Base-by-base conservation (phyloP, 2,888 invertebrate species). In the Yponomeuta sedellus region DNA sequence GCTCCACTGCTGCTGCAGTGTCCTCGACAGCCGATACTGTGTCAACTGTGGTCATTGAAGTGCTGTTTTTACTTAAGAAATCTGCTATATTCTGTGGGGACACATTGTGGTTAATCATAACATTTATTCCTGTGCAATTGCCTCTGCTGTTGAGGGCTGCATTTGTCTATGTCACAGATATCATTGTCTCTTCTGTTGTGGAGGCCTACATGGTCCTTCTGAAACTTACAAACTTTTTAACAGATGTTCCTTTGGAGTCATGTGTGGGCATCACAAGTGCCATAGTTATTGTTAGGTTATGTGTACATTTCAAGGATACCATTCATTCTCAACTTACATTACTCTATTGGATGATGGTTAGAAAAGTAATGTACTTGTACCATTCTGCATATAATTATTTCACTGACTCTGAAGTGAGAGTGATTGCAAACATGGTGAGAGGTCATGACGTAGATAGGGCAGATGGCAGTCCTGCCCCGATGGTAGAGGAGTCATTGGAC, bases 191-290 rank as follows among this genome's bases (percentile, higher is more conserved):
- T 62, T 64, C 69, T 61, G 69, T 80, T 59, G 74, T 86, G 52
- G 79, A 86, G 72, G 74, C 72, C 0, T 89, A 90, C 67, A 81
- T 81, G 82, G 74, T 73, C 57, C 76, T 91, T 68, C 76, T 90
- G 67, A 81, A 77, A 69, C 76, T 88, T 67, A 88, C 88, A 11
- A 87, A 89, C 72, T 90, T 84, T 75, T 75, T 91, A 67, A 85
- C 88, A 64, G 90, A 91, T 82, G 88, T 91, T 74, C 90, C 90
- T 75, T 80, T 90, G 67, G 81, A 90, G 71, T 89, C 90, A 58
- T 87, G 90, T 70, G 73, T 86, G 71, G 90, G 90, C 52, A 82
- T 91, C 65, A 76, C 83, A 68, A 79, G 81, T 77, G 78, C 85
- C 65, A 83, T 90, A 67, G 73, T 88, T 61, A 80, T 87, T 71